Base-by-base conservation (phyloP, 2,797 vertebrate genomes). In the Enteromius unitaeniatus region DNA sequence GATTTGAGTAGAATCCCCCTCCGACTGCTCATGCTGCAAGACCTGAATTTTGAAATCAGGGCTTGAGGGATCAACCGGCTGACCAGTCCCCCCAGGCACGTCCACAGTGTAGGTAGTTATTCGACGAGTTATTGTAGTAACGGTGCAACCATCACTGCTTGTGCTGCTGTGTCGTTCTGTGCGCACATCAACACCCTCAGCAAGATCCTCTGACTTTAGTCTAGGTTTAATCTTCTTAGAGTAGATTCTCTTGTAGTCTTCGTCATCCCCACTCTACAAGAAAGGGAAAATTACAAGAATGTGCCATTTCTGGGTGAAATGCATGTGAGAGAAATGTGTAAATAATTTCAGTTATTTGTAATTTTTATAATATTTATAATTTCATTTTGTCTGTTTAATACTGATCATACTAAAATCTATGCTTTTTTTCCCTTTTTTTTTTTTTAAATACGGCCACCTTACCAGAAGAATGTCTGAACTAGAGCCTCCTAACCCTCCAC, bases 51-150 rank as follows among this genome's bases (percentile, higher is more conserved):
- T 95, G 62, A 95, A 93, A 53, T 97, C 96, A 1, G 96, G 94
- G 78, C 95, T 96, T 87, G 94, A 93, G 88, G 95, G 92, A 89
- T 97, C 96, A 67, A 93, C 91, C 47, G 96, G 91, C 88, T 95
- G 92, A 93, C 87, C n/a, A 88, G 93, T 90, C 93, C 1, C 86
- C 91, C 93, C 81, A 0, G 93, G 95, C 92, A 99, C 95, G 3
- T 99, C 97, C 53, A 99, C 96, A 3, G 97, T 98, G 91, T 99
- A 99, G 62, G 98, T 98, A 0, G 97, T 99, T 85, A 99, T 97
- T 69, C 94, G 96, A 1, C 96, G 94, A 26, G 97, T 98, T 90
- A 99, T 94, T 0, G 97, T 99, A 64, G 98, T 99, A 78, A 96
- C 91, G 58, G 95, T 95, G 90, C 91, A 95, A 84, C 95, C 95